Percentiles rank a stretch among this genome's conserved stretches.
These are phyloP conservation scores for Dicerorhinus sumatrensis DNA, from an alignment of 2,113 vertebrate species.

Conservation along the genomic window DNA sequence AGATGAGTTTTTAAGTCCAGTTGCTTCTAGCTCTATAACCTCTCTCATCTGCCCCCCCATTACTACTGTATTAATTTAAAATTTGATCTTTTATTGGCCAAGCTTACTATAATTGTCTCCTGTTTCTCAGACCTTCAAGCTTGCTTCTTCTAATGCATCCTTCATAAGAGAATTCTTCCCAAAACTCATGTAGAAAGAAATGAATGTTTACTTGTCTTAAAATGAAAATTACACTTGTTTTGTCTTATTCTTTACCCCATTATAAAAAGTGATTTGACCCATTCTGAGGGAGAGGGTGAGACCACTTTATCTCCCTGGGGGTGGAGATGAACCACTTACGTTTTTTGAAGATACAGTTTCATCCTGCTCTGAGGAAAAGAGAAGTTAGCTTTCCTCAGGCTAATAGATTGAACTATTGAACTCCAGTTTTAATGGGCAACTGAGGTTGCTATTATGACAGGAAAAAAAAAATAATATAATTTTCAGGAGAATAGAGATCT, in stretches of 20 bases:
- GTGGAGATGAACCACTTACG: not conserved
- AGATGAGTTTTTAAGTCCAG: not conserved
- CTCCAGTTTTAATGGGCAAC: not conserved
- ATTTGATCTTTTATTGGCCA: not conserved
- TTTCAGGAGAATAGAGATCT: not conserved
- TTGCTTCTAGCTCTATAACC: not conserved
- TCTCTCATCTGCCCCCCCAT: not conserved
- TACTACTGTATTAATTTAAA: not conserved
- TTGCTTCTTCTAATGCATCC: not conserved
- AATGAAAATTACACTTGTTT: not conserved
- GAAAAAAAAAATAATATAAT: conserved; percentile 4
- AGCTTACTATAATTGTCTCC: not conserved
- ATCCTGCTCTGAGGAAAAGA: not conserved
- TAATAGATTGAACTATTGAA: not conserved
- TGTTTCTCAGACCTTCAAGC: not conserved
- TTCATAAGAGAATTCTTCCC: not conserved
- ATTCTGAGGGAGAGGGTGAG: not conserved
- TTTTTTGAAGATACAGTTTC: not conserved
- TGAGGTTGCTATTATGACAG: not conserved
- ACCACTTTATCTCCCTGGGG: not conserved
- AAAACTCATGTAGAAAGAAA: not conserved
- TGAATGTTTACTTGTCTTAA: not conserved
- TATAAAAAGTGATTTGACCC: not conserved
- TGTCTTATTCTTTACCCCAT: not conserved
- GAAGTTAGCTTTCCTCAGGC: not conserved